These are phyloP conservation scores for Heptranchias perlo DNA, from an alignment of 2,113 vertebrate species.

Conservation along the genomic window DNA sequence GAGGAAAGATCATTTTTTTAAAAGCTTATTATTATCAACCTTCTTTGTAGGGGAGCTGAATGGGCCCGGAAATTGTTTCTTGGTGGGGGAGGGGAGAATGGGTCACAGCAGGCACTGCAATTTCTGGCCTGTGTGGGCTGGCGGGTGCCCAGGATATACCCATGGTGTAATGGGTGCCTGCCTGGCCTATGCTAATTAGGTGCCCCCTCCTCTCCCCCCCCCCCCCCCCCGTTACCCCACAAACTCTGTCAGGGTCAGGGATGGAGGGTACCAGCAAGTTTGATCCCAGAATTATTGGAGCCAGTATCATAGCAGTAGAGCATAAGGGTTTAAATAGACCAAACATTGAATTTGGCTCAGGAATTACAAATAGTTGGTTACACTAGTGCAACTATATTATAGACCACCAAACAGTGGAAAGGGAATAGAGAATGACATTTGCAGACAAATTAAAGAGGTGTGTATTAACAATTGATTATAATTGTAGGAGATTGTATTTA, in stretches of 20 bases:
- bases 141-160: neutral
- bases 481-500: neutral
- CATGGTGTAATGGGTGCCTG: neutral
- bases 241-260: neutral
- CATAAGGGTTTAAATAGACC: neutral
- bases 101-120: neutral
- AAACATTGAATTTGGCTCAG: neutral
- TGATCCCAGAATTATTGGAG: neutral
- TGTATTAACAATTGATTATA: neutral
- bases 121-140: neutral
- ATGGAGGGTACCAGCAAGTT: neutral
- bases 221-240: too few relatives aligned
- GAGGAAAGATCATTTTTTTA: neutral
- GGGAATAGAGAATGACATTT: neutral
- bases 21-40: neutral
- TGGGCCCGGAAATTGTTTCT: neutral
- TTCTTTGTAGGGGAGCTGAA: neutral
- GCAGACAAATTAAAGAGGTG: neutral
- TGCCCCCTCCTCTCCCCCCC: too few relatives aligned
- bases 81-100: neutral
- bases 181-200: neutral
- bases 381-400: neutral
- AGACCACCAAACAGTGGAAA: neutral
- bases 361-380: neutral
- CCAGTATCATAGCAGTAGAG: neutral